These are phyloP conservation scores for Xanthorhoe designata DNA, from an alignment of 2,888 invertebrate species.

Conservation along the genomic window DNA sequence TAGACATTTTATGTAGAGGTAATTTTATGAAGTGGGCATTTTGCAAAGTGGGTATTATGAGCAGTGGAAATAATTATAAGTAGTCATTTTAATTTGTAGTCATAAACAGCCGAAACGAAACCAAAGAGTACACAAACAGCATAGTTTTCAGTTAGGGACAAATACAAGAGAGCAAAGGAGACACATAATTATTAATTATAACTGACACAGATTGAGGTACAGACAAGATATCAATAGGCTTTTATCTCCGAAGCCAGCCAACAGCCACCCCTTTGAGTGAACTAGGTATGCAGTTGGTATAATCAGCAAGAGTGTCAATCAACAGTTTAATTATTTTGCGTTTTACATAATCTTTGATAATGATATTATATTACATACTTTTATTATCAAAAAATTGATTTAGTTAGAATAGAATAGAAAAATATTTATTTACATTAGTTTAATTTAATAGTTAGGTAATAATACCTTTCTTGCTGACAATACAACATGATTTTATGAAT, in stretches of 20 bases:
- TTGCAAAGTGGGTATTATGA: too few relatives aligned
- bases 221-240: slow-evolving; percentile 95
- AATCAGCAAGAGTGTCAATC: not conserved
- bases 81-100: too few relatives aligned
- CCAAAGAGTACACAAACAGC: slow-evolving; percentile 89
- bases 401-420: too few relatives aligned
- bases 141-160: slow-evolving; percentile 98
- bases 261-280: slow-evolving; percentile 89
- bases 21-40: too few relatives aligned
- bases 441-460: not conserved
- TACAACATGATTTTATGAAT: slow-evolving; percentile 18
- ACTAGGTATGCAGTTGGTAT: slow-evolving; percentile 85
- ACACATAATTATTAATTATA: slow-evolving; percentile 96
- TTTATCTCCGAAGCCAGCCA: slow-evolving; percentile 95
- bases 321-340: too few relatives aligned
- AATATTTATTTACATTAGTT: too few relatives aligned
- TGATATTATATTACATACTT: too few relatives aligned
- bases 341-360: too few relatives aligned
- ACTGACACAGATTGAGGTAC: slow-evolving; percentile 92
- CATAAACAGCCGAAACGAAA: too few relatives aligned
- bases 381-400: too few relatives aligned
- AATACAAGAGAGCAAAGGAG: slow-evolving; percentile 96
- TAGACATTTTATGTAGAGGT: too few relatives aligned
- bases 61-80: too few relatives aligned
- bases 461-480: not conserved